A percentile compares a stretch with the other conserved stretches of the same genome.
Conservation (phyloP, 2,888 invertebrate genomes). For the Drosophila paracracens region DNA sequence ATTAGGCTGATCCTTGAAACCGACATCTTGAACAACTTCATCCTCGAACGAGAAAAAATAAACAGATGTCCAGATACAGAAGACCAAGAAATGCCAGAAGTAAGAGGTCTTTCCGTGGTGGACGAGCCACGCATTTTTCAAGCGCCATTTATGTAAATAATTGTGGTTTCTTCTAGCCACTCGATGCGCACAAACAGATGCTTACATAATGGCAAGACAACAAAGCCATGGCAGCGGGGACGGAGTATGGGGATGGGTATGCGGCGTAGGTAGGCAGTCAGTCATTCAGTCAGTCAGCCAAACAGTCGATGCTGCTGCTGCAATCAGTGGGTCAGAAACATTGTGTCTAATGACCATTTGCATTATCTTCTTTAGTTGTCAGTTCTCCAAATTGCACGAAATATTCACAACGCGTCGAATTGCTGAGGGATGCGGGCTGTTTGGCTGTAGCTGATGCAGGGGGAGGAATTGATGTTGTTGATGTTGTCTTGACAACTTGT, state of each 20-base stretch:
- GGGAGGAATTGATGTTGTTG: constrained; percentile 16
- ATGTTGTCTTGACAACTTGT: constrained; percentile 70
- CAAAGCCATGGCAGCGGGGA: neutral
- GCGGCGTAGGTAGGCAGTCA: constrained; percentile 1
- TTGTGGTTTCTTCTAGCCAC: constrained; percentile 72
- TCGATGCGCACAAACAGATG: constrained; percentile 25
- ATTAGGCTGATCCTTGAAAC: constrained; percentile 20
- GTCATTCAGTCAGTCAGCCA: constrained; percentile 11
- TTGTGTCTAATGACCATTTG: constrained; percentile 78
- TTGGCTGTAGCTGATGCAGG: neutral
- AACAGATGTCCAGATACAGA: constrained; percentile 37
- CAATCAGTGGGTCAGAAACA: constrained; percentile 25
- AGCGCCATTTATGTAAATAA: constrained; percentile 73
- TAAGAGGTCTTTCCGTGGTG: constrained; percentile 57
- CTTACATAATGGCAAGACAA: constrained; percentile 62
- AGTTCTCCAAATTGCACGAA: constrained; percentile 67
- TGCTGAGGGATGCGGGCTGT: constrained; percentile 17
- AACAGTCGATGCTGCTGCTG: constrained; percentile 21
- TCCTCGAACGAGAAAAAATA: constrained; percentile 17
- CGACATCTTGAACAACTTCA: constrained; percentile 15
- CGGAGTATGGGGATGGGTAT: neutral
- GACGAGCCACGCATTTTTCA: constrained; percentile 61
- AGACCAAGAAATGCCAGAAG: constrained; percentile 41
- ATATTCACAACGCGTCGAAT: constrained; percentile 52
- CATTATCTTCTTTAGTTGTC: constrained; percentile 68